Evolutionary conservation across 2,113 vertebrate genomes (phyloP), one percentile per base, ranked within the genome.

Genomic region (Perca fluviatilis): DNA sequence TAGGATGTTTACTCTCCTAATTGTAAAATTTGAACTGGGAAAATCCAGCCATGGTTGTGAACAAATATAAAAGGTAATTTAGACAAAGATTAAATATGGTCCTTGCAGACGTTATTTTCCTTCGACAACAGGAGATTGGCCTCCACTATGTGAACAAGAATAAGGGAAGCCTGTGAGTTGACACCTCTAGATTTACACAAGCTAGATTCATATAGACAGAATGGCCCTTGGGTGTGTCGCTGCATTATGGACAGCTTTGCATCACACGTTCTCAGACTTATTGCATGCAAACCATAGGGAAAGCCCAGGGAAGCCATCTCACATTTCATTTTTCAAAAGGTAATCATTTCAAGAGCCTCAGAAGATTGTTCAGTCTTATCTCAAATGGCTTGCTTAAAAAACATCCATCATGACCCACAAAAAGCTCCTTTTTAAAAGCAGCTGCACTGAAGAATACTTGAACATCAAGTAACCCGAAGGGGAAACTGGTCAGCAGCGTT

Each of bases 141-240:
- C 61, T 72, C 51, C 75, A 69, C 40, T 58, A 43, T 85, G 86
- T 79, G 77, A 70, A 66, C 16, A 70, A 70, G 76, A 76, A 77
- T 86, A 36, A 81, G 12, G 10, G n/a, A 58, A 79, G 68, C 78
- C 13, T 75, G 27, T 53, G 57, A 36, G 83, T 79, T 83, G 71
- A 75, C 69, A 70, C 74, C 60, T 70, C 60, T 70, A 77, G 9
- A 83, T 51, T 61, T 57, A 75, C 65, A 57, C 27, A 27, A 57
- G 74, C 33, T 50, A 69, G 53, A 88, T 86, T 25, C 62, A 74
- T 62, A 60, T 53, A 63, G 89, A 88, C 87, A 89, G 82, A 54
- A 51, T 0, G 27, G 43, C 65, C 75, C 43, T 70, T 0, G 50
- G 85, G 74, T 51, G 3, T 51, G 79, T 57, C 0, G 11, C 49